Evolutionary conservation across 2,797 vertebrate genomes (phyloP).

Genomic region (Bucorvus abyssinicus): DNA sequence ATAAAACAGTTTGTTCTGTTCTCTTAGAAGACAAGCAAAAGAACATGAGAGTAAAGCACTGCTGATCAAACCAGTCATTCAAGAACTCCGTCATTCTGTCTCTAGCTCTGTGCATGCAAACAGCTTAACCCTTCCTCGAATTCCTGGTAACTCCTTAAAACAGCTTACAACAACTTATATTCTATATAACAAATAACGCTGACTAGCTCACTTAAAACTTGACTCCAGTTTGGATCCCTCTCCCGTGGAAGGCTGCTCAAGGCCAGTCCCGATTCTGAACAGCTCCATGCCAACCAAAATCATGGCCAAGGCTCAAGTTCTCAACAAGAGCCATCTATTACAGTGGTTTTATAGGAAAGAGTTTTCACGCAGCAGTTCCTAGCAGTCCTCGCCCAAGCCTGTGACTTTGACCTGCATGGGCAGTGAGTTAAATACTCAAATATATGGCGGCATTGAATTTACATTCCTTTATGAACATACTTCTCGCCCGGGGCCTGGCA

Average conservation of each 20-base stretch:
- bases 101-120: background rate
- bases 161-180: background rate
- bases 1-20: background rate
- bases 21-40: background rate
- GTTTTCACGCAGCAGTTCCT: background rate
- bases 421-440: background rate
- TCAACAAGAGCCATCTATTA: background rate
- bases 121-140: conserved; percentile 20
- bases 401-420: background rate
- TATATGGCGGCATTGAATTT: conserved; percentile 10
- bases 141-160: background rate
- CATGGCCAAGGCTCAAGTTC: background rate
- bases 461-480: conserved; percentile 3
- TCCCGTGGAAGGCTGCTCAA: background rate
- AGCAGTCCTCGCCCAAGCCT: background rate
- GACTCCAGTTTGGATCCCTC: background rate
- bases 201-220: background rate
- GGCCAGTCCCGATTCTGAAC: background rate
- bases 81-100: background rate
- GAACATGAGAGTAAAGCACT: background rate
- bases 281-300: background rate
- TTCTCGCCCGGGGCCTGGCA: background rate
- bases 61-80: conserved; percentile 15
- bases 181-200: background rate
- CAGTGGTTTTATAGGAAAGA: background rate